Percentiles rank a stretch among this genome's conserved stretches.
These are phyloP conservation scores for Stegodyphus mimosarum DNA, from an alignment of 1,140 invertebrate species.

Conservation along the genomic window DNA sequence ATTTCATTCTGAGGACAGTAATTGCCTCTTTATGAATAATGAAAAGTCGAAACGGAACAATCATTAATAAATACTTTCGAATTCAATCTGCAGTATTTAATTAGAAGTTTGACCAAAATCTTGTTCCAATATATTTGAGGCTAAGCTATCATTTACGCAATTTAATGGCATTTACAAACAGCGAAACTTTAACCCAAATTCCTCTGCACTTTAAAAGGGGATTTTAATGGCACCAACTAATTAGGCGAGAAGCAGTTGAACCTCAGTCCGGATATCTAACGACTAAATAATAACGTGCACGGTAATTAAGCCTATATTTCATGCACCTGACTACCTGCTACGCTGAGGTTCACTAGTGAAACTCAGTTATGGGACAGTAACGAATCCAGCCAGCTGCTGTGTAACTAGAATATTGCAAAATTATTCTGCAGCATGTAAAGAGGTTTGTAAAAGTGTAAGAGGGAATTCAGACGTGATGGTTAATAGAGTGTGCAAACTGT, in stretches of 20 bases:
- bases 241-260: constrained; percentile 44
- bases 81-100: too few species aligned
- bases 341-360: not conserved
- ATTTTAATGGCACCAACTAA: constrained; percentile 49
- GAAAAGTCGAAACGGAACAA: too few species aligned
- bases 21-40: too few species aligned
- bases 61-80: too few species aligned
- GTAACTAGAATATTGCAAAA: too few species aligned
- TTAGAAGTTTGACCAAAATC: too few species aligned
- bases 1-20: too few species aligned
- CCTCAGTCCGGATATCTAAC: constrained; percentile 21
- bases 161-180: constrained; percentile 32
- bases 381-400: not conserved
- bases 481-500: too few species aligned
- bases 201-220: constrained; percentile 44
- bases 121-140: too few species aligned
- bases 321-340: constrained; percentile 30
- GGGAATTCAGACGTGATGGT: too few species aligned
- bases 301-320: constrained; percentile 52
- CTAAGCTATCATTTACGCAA: constrained; percentile 2
- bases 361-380: not conserved
- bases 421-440: too few species aligned
- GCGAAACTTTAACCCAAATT: constrained; percentile 37
- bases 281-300: constrained; percentile 44
- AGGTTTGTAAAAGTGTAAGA: too few species aligned